phyloP scores from a whole-genome alignment of 2,797 vertebrate species.

The Chloroceryle amazona region DNA sequence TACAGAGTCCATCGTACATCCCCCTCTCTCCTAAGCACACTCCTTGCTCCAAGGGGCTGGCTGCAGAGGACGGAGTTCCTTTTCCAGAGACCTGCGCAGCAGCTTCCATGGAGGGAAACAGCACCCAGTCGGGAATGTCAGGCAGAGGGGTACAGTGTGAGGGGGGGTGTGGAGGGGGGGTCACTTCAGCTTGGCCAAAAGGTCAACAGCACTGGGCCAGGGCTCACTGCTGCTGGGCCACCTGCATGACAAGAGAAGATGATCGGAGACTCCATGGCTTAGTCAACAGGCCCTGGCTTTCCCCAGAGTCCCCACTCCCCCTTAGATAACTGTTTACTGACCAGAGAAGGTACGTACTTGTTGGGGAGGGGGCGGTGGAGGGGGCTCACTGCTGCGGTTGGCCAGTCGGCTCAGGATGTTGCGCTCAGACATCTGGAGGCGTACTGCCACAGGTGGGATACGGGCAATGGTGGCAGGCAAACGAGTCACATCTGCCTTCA shows the following conservation, averaged over 20 bases:
- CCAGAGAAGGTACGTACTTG: constrained; percentile 76
- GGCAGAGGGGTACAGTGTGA: constrained; percentile 74
- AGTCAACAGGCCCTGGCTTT: neutral
- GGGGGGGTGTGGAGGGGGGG: constrained; percentile 9
- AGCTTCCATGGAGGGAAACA: constrained; percentile 69
- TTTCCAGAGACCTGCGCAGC: constrained; percentile 65
- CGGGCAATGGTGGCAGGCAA: constrained; percentile 97
- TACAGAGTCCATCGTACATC: constrained; percentile 72
- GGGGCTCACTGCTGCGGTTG: constrained; percentile 91
- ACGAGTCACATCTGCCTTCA: constrained; percentile 98
- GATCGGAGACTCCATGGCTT: neutral
- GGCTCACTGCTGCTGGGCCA: constrained; percentile 86
- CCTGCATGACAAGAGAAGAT: constrained; percentile 45
- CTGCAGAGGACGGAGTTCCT: constrained; percentile 70
- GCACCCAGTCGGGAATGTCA: constrained; percentile 75
- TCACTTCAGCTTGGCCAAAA: constrained; percentile 79
- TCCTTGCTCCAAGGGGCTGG: constrained; percentile 77
- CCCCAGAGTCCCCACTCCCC: rapidly evolving
- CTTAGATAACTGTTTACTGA: rapidly evolving
- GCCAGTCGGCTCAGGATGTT: constrained; percentile 98
- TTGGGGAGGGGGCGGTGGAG: constrained; percentile 87
- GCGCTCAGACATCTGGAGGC: constrained; percentile 98
- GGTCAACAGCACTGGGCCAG: constrained; percentile 67
- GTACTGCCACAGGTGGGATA: constrained; percentile 95
- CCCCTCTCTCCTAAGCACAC: constrained; percentile 76